phyloP scores from a whole-genome alignment of 2,113 vertebrate species.

The Eublepharis macularius region DNA sequence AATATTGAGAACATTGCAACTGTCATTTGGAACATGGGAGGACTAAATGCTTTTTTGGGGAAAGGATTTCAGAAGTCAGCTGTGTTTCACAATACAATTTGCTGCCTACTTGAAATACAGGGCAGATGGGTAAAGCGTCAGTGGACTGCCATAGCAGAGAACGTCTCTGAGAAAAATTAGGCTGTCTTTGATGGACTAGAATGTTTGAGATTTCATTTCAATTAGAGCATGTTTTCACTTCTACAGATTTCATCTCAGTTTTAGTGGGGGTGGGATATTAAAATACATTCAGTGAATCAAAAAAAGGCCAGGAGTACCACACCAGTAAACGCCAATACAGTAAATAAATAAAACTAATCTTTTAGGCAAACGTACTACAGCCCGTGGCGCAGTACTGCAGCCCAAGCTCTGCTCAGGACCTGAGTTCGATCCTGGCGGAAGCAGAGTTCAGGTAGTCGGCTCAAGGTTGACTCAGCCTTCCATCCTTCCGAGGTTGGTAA shows the following conservation, averaged over 20 bases:
- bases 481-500: too few species aligned
- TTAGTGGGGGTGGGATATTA: background rate
- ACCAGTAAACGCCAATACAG: background rate
- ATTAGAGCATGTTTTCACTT: background rate
- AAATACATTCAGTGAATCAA: background rate
- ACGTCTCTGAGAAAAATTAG: background rate
- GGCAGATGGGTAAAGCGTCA: background rate
- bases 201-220: slow-evolving; percentile 3
- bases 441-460: too few species aligned
- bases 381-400: too few species aligned
- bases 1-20: background rate
- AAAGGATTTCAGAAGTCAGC: slow-evolving; percentile 21
- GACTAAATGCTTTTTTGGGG: slow-evolving; percentile 3
- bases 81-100: background rate
- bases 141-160: background rate
- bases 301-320: background rate
- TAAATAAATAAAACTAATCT: background rate
- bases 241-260: background rate
- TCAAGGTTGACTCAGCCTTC: too few species aligned
- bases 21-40: background rate
- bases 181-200: background rate
- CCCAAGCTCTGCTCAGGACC: too few species aligned
- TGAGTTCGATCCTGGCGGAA: too few species aligned
- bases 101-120: background rate
- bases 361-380: background rate